These are phyloP conservation scores for Leucopsar rothschildi DNA, from an alignment of 2,113 vertebrate genomes.

Conservation along the genomic window DNA sequence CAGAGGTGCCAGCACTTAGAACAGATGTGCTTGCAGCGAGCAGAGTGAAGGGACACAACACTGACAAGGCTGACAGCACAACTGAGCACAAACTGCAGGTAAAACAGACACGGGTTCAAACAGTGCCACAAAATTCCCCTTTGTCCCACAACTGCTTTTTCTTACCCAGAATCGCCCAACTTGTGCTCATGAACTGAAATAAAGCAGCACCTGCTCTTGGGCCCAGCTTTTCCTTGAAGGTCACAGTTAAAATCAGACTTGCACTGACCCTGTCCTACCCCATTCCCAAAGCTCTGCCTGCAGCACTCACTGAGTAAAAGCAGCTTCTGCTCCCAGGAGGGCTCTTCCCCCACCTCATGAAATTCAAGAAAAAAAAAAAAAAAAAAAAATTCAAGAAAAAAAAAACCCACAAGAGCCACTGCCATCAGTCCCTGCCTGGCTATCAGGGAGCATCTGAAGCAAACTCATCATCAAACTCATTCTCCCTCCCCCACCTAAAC, in stretches of 20 bases:
- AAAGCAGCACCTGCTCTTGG: not conserved
- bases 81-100: not conserved
- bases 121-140: fast-evolving
- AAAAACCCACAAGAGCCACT: not conserved
- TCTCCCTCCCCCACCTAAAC: not conserved
- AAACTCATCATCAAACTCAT: not conserved
- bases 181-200: not conserved
- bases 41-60: not conserved
- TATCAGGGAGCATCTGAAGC: not conserved
- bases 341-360: not conserved
- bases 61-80: not conserved
- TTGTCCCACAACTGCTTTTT: not conserved
- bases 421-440: not conserved
- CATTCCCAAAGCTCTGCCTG: not conserved
- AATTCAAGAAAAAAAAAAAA: not conserved
- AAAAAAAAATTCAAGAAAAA: not conserved
- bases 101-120: not conserved
- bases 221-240: not conserved
- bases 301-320: not conserved
- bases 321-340: not conserved
- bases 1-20: not conserved
- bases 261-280: fast-evolving
- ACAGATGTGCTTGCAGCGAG: not conserved
- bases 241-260: not conserved
- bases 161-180: not conserved